phyloP scores from a whole-genome alignment of 2,888 invertebrate genomes.

The Zhengitettix transpicula region DNA sequence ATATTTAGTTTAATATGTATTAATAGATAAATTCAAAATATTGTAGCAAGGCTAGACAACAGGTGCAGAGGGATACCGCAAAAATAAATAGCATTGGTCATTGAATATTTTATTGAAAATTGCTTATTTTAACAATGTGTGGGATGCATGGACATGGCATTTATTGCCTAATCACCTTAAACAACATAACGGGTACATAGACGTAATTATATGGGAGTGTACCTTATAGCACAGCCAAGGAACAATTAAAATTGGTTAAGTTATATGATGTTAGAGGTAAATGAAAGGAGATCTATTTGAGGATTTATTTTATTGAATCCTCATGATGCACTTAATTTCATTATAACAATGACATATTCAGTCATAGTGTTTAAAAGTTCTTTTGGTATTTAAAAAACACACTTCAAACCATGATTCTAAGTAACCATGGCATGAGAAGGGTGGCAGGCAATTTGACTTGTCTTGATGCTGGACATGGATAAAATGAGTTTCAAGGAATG shows the following conservation, averaged over 20 bases:
- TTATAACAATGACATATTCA: neutral
- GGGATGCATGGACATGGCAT: constrained; percentile 12
- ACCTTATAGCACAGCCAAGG: constrained; percentile 11
- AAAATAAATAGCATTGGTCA: constrained; percentile 6
- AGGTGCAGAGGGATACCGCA: neutral
- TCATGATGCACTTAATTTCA: neutral
- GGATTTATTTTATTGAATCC: neutral
- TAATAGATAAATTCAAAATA: no score
- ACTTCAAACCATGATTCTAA: constrained; percentile 11
- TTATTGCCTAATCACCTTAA: constrained; percentile 9
- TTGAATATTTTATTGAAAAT: constrained; percentile 13
- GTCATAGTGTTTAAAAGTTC: constrained; percentile 13
- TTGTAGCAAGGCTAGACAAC: neutral
- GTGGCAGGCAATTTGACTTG: constrained; percentile 12
- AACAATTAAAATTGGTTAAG: constrained; percentile 4
- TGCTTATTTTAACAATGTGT: constrained; percentile 12
- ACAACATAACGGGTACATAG: constrained; percentile 10
- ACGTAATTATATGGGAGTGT: constrained; percentile 3
- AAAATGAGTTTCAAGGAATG: constrained; percentile 4
- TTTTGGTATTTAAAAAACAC: constrained; percentile 15
- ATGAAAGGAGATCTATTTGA: neutral
- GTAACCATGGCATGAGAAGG: constrained; percentile 9
- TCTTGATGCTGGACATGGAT: constrained; percentile 8
- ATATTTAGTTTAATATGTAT: neutral
- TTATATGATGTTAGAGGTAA: neutral